Conservation (phyloP, 2,113 vertebrate species). For the Grus americana region DNA sequence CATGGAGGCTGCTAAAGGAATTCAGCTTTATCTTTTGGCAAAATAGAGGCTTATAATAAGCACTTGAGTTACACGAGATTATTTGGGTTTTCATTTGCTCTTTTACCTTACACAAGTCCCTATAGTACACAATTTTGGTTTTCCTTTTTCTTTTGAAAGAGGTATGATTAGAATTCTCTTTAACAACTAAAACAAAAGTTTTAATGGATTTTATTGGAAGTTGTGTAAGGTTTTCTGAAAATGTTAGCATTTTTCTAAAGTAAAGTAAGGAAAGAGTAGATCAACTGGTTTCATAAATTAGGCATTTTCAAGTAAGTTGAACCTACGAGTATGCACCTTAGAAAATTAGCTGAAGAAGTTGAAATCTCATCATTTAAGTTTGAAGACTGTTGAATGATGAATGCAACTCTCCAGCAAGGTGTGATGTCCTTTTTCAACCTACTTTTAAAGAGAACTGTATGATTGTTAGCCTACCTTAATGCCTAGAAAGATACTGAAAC, state of each 20-base stretch:
- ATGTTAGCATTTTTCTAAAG: background rate
- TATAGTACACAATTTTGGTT: background rate
- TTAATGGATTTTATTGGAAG: background rate
- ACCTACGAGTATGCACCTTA: background rate
- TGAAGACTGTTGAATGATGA: background rate
- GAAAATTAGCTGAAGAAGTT: background rate
- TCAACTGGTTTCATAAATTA: background rate
- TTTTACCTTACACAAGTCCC: background rate
- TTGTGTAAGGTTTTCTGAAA: background rate
- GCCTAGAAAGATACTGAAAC: background rate
- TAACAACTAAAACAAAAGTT: background rate
- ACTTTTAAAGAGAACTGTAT: background rate
- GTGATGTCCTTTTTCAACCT: background rate
- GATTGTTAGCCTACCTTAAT: background rate
- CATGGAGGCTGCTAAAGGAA: background rate
- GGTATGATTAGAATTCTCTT: background rate
- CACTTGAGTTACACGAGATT: background rate
- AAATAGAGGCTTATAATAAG: background rate
- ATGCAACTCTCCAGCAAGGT: background rate
- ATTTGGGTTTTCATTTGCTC: background rate
- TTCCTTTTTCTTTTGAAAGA: background rate
- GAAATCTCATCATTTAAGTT: background rate
- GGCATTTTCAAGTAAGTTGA: background rate
- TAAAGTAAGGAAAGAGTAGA: background rate
- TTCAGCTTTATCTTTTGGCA: background rate